These are phyloP conservation scores for Hephaestus fuliginosus DNA, from an alignment of 2,797 vertebrate genomes.

Conservation along the genomic window DNA sequence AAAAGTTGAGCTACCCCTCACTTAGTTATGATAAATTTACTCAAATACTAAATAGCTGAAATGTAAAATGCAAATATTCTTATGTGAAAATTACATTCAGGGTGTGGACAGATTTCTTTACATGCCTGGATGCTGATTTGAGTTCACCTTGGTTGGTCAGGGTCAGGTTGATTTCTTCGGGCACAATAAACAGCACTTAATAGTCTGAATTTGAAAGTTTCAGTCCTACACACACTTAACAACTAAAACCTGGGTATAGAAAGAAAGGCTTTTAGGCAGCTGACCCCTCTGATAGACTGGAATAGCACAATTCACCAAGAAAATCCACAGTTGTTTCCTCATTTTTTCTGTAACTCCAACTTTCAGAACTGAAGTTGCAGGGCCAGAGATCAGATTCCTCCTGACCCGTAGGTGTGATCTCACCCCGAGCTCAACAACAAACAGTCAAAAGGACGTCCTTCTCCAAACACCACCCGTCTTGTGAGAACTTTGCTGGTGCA, in stretches of 20 bases:
- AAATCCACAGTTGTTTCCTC: not conserved
- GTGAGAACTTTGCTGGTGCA: constrained; percentile 30
- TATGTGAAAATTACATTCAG: not conserved
- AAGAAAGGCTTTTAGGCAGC: not conserved
- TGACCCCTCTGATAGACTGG: not conserved
- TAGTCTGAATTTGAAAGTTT: not conserved
- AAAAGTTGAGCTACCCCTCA: not conserved
- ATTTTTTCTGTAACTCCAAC: not conserved
- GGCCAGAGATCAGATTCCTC: constrained; percentile 16
- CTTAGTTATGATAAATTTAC: not conserved
- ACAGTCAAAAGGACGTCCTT: constrained; percentile 22
- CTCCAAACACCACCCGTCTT: constrained; percentile 20
- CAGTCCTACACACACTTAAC: not conserved
- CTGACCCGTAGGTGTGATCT: constrained; percentile 55
- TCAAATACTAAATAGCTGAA: not conserved
- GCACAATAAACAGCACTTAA: not conserved
- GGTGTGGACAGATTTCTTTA: not conserved
- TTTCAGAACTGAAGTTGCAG: not conserved
- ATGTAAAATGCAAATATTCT: not conserved
- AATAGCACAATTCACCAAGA: not conserved
- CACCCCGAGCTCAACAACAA: constrained; percentile 43
- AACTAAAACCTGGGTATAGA: not conserved
- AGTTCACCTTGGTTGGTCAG: not conserved
- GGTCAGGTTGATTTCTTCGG: not conserved
- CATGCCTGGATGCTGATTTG: not conserved